Conservation (phyloP, 2,797 vertebrate species). For the Cynodonichthys magdalenae region DNA sequence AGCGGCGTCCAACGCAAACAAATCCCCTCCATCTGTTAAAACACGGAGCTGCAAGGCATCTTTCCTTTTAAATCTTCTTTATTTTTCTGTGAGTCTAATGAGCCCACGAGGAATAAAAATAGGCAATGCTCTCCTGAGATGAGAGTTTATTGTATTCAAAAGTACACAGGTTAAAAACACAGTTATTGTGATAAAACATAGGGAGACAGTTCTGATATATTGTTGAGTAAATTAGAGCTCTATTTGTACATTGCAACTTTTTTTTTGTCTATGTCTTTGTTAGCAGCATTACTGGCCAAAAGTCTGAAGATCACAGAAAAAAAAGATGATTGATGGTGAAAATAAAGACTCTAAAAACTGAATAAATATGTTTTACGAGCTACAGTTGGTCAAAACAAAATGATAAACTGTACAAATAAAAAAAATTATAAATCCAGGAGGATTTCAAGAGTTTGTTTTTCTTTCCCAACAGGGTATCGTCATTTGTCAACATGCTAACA, state of each 20-base stretch:
- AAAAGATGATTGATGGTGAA: too few species aligned
- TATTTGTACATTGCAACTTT: too few species aligned
- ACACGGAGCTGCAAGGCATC: slow-evolving; percentile 13
- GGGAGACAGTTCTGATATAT: too few species aligned
- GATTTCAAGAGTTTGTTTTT: slow-evolving; percentile 37
- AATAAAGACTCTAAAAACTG: neutral
- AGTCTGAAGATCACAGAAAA: too few species aligned
- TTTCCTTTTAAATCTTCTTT: slow-evolving; percentile 20
- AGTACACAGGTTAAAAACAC: slow-evolving; percentile 19
- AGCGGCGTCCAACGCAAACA: slow-evolving; percentile 10
- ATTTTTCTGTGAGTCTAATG: slow-evolving; percentile 17
- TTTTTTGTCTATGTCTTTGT: too few species aligned
- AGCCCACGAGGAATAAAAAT: slow-evolving; percentile 6
- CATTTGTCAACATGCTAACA: slow-evolving; percentile 64
- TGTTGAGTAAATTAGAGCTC: neutral
- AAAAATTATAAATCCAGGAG: slow-evolving; percentile 17
- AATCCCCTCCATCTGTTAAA: slow-evolving; percentile 33
- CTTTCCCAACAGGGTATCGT: slow-evolving; percentile 52
- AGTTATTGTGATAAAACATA: slow-evolving; percentile 5
- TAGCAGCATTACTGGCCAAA: neutral
- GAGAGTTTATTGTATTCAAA: slow-evolving; percentile 17
- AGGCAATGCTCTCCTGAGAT: neutral
- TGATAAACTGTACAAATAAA: slow-evolving; percentile 28
- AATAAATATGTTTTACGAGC: fast-evolving
- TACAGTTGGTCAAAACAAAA: slow-evolving; percentile 1